Evolutionary conservation across 2,888 invertebrate genomes (phyloP).

Genomic region (Tupiocoris notatus): DNA sequence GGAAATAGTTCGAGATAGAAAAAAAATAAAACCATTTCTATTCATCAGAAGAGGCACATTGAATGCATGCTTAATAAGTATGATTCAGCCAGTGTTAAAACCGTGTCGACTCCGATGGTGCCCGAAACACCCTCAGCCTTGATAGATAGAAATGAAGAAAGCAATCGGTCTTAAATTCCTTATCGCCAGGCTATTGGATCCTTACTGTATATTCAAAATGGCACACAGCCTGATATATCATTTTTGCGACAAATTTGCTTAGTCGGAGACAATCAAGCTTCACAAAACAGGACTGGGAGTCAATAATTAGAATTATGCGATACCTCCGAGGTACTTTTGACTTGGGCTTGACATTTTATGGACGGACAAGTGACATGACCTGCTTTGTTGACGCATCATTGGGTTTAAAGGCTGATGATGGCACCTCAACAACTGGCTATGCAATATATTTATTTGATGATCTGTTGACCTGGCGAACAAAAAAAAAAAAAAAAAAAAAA

Average conservation of each 20-base stretch:
- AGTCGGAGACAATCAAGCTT: not conserved
- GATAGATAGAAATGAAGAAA: no score
- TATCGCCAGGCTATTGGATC: no score
- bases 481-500: no score
- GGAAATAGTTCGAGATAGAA: no score
- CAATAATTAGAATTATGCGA: not conserved
- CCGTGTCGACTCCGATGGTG: no score
- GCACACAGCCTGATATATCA: not conserved
- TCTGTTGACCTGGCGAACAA: not conserved
- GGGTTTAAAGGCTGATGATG: not conserved
- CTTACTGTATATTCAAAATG: no score
- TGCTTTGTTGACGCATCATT: not conserved
- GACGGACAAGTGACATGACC: not conserved
- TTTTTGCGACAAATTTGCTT: not conserved
- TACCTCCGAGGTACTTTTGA: not conserved
- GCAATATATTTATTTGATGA: not conserved
- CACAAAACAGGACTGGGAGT: not conserved
- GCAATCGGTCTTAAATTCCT: no score
- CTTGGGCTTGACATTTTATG: not conserved
- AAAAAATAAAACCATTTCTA: not conserved
- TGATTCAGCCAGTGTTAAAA: no score
- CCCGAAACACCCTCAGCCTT: no score
- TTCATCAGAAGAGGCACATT: no score
- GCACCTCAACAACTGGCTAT: not conserved
- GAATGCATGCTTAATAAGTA: no score